Base-by-base conservation (phyloP, 2,113 vertebrate species). In the Orientallactaga bullata region DNA sequence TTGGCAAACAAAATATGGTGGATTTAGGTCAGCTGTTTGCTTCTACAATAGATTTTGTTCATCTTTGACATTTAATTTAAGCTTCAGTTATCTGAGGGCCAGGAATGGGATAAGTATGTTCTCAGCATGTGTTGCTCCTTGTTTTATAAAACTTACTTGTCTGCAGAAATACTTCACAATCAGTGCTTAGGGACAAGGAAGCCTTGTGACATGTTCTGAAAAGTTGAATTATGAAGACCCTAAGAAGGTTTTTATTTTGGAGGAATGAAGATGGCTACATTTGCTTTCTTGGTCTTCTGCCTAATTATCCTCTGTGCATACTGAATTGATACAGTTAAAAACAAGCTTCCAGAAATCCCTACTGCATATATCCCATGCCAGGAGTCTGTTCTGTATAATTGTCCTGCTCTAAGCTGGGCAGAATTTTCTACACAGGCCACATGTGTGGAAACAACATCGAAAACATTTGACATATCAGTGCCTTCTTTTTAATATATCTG, bases 401-500 rank as follows among this genome's bases (percentile, higher is more conserved):
- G 90, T 85, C 69, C 85, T 73, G 72, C 71, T 84, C 86, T 80
- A 74, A 16, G 72, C 51, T 39, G 0, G 66, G 94, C 4, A 87
- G 95, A 76, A 92, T 93, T 42, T 86, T 79, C 89, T 0, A 91
- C 0, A 0, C 85, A 3, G 88, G 93, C 94, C 51, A 94, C 89
- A 1, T 23, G 21, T 85, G 24, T 85, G 2, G 35, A 84, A 94
- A 94, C 73, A 69, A 76, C 66, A 92, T 77, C 13, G 39, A 85
- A 93, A 95, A 7, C 85, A 84, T 84, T 13, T 95, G 93, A 82
- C 92, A 97, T 87, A 96, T 95, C 96, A 90, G 93, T 97, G 82
- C 95, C 96, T 98, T 96, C 97, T 97, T 97, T 96, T 97, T 91
- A 95, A 94, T 97, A 96, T 97, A 96, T 96, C 93, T 83, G 92